Conservation (phyloP, 2,797 vertebrate species). For the Vultur gryphus region DNA sequence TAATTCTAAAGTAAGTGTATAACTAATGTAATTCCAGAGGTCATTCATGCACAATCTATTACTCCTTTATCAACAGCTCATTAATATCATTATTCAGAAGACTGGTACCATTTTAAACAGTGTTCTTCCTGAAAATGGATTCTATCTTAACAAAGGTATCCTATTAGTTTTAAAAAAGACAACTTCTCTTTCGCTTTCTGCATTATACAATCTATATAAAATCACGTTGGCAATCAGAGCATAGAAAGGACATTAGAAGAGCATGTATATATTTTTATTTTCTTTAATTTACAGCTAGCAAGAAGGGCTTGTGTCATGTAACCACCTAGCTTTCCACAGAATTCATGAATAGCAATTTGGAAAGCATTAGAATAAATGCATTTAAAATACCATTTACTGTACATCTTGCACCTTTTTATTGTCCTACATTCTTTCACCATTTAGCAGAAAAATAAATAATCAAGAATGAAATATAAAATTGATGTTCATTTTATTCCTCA, state of each 20-base stretch:
- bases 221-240: not conserved
- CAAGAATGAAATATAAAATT: not conserved
- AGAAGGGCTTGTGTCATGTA: not conserved
- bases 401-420: not conserved
- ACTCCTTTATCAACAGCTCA: not conserved
- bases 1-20: not conserved
- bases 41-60: not conserved
- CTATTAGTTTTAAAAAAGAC: not conserved
- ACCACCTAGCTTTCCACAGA: not conserved
- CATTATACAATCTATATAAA: not conserved
- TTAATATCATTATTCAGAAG: not conserved
- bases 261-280: not conserved
- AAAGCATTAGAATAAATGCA: not conserved
- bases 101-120: not conserved
- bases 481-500: not conserved
- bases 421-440: not conserved
- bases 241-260: not conserved
- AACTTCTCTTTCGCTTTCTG: not conserved
- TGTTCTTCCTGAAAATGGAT: not conserved
- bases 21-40: not conserved
- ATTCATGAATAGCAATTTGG: not conserved
- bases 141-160: not conserved
- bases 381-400: not conserved
- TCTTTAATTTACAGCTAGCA: not conserved
- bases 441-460: not conserved